phyloP scores from a whole-genome alignment of 2,113 vertebrate species.

The Psittacula cyanocephala region DNA sequence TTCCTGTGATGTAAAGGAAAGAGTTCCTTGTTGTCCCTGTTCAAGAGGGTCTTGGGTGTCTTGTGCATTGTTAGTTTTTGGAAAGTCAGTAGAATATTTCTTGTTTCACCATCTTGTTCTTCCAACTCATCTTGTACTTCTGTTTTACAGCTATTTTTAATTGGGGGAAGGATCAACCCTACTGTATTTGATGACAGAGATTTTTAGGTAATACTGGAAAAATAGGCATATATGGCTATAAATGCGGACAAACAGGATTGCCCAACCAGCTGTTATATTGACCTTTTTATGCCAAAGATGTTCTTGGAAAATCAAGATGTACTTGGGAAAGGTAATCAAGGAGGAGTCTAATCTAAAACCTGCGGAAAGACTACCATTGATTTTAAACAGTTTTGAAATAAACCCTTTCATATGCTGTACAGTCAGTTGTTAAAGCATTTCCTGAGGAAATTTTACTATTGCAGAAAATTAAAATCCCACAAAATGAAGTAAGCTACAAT shows the following conservation, averaged over 20 bases:
- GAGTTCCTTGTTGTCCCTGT: not conserved
- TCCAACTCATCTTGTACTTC: not conserved
- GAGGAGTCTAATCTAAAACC: not conserved
- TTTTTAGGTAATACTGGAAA: not conserved
- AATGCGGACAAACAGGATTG: not conserved
- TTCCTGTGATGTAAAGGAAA: not conserved
- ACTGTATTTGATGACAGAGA: not conserved
- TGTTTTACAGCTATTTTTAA: not conserved
- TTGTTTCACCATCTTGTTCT: not conserved
- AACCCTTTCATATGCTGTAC: not conserved
- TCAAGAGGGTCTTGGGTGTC: not conserved
- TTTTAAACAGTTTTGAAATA: not conserved
- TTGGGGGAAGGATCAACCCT: not conserved
- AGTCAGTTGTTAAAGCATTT: not conserved
- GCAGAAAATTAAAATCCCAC: not conserved
- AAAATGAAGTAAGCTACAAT: not conserved
- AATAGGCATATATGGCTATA: not conserved
- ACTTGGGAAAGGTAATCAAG: not conserved
- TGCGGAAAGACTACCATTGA: not conserved
- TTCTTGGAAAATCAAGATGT: not conserved
- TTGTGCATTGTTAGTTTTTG: not conserved
- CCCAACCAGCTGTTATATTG: not conserved
- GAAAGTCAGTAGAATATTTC: not conserved
- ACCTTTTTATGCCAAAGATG: not conserved
- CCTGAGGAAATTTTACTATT: not conserved